These are phyloP conservation scores for Macrochelys suwanniensis DNA, from an alignment of 2,797 vertebrate species.

Conservation along the genomic window DNA sequence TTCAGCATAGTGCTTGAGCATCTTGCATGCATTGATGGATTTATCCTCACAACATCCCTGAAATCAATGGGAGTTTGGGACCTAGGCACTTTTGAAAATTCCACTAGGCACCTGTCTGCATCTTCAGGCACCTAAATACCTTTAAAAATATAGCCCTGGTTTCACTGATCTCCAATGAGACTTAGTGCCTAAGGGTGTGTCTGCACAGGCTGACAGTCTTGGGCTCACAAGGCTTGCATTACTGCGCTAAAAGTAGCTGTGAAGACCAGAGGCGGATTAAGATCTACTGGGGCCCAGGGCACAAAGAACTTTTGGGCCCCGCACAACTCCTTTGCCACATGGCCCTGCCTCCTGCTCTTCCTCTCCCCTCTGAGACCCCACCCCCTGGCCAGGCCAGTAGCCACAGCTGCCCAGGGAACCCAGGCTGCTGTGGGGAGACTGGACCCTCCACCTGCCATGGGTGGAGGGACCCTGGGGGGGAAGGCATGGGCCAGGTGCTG, in stretches of 20 bases:
- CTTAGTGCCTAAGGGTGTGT: not conserved
- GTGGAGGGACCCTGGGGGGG: too few relatives aligned
- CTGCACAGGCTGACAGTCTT: not conserved
- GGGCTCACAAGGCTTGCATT: not conserved
- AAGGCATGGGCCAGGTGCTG: too few relatives aligned
- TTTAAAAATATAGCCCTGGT: not conserved
- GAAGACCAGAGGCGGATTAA: too few relatives aligned
- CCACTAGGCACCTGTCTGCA: not conserved
- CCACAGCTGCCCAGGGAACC: too few relatives aligned
- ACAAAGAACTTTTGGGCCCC: too few relatives aligned
- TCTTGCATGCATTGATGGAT: not conserved
- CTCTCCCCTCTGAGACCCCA: too few relatives aligned
- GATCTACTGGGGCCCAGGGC: too few relatives aligned
- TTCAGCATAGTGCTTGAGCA: not conserved
- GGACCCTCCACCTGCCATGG: too few relatives aligned
- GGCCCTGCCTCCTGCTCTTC: too few relatives aligned
- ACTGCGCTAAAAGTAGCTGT: not conserved
- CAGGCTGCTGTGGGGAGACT: too few relatives aligned
- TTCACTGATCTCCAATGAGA: not conserved
- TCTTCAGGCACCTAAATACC: too few relatives aligned
- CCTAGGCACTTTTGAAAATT: not conserved
- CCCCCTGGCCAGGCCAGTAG: too few relatives aligned
- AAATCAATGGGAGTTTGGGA: not conserved
- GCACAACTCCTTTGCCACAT: fast-evolving
- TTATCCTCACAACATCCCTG: not conserved